Evolutionary conservation across 2,888 invertebrate species (phyloP).

Genomic region (Lasioglossum malachurum): DNA sequence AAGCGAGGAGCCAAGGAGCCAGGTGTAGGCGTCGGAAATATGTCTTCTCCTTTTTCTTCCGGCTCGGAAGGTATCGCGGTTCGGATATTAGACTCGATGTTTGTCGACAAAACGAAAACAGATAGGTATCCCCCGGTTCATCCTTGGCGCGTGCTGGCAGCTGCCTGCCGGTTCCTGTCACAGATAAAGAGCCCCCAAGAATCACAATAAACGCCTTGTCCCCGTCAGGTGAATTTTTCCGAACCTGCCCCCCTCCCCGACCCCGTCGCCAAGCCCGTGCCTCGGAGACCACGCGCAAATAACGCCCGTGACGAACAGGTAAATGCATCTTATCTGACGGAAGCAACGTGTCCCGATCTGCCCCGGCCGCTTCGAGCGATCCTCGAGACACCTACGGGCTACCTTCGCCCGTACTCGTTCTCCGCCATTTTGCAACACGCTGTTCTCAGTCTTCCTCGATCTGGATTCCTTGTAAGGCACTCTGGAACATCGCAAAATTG

Average conservation of each 20-base stretch:
- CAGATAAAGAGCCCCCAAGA: constrained; percentile 73
- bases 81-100: constrained; percentile 73
- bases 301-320: constrained; percentile 73
- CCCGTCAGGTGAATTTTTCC: constrained; percentile 82
- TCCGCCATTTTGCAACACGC: background rate
- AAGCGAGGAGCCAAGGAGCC: constrained; percentile 51
- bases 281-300: constrained; percentile 58
- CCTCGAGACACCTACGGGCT: background rate
- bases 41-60: constrained; percentile 60
- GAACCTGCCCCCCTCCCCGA: constrained; percentile 73
- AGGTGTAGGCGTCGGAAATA: constrained; percentile 68
- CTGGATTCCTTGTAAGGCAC: too few relatives aligned
- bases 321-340: constrained; percentile 71
- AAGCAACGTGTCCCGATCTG: constrained; percentile 49
- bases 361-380: background rate
- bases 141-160: constrained; percentile 82
- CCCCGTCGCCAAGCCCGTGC: constrained; percentile 52
- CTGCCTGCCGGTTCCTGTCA: constrained; percentile 77
- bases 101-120: constrained; percentile 75
- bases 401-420: background rate
- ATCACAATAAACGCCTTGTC: constrained; percentile 81
- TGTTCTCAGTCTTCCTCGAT: background rate
- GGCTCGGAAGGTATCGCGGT: constrained; percentile 70
- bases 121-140: constrained; percentile 72
- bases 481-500: background rate